Percentiles rank a stretch among this genome's conserved stretches.
phyloP scores from a whole-genome alignment of 2,797 vertebrate species.

The Bradypodion pumilum region DNA sequence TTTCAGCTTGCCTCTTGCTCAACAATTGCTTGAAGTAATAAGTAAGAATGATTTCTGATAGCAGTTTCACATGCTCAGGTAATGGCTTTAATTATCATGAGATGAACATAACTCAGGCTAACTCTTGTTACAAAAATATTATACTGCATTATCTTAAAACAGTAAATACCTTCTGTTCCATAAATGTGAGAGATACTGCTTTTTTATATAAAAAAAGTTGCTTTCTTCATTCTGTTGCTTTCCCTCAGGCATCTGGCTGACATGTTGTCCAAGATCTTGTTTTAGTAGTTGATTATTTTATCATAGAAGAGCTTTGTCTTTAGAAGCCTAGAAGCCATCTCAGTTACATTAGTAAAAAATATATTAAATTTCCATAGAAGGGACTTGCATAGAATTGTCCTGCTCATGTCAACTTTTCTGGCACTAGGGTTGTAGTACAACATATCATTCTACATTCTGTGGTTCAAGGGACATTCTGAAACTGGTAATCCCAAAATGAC shows the following conservation, averaged over 20 bases:
- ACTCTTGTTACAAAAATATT: background rate
- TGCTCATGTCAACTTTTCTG: background rate
- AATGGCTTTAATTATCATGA: conserved; percentile 10
- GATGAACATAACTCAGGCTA: conserved; percentile 3
- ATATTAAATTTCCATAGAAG: background rate
- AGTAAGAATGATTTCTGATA: conserved; percentile 9
- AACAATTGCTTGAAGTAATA: conserved; percentile 12
- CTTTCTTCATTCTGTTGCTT: background rate
- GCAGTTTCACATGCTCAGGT: conserved; percentile 1
- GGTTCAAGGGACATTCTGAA: background rate
- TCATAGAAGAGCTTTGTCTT: background rate
- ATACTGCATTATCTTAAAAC: background rate
- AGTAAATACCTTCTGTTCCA: conserved; percentile 5
- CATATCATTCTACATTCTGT: background rate
- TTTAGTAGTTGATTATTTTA: background rate
- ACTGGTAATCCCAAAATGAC: background rate
- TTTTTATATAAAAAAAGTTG: background rate
- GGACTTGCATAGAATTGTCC: background rate
- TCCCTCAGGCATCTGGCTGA: background rate
- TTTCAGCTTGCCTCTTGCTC: conserved; percentile 2
- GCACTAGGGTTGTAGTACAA: background rate
- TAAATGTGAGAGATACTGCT: background rate
- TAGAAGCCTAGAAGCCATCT: background rate
- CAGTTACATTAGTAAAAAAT: background rate
- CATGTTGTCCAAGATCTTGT: background rate